phyloP scores from a whole-genome alignment of 2,113 vertebrate species.

The Engystomops pustulosus region DNA sequence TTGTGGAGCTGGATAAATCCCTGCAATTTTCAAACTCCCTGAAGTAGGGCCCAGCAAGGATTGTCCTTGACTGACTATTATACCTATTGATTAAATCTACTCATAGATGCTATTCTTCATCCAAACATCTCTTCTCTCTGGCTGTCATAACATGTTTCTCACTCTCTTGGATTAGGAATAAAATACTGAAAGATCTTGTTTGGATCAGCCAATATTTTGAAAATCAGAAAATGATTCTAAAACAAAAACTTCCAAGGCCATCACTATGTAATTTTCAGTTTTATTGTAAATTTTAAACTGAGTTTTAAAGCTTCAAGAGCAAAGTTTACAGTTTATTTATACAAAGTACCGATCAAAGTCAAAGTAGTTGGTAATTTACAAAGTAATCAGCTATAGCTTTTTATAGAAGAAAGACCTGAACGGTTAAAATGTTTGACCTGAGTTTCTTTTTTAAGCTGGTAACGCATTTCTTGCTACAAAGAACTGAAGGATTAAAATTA shows the following conservation, averaged over 20 bases:
- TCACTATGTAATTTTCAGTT: background rate
- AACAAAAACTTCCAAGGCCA: conserved; percentile 21
- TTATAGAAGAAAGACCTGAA: too few relatives aligned
- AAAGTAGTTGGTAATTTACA: too few relatives aligned
- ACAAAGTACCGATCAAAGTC: too few relatives aligned
- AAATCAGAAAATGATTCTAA: background rate
- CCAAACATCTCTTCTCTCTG: conserved; percentile 30
- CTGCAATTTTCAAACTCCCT: conserved; percentile 32
- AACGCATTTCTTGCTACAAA: too few relatives aligned
- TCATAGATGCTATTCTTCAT: conserved; percentile 39
- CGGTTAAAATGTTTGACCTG: too few relatives aligned
- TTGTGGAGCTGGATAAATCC: conserved; percentile 27
- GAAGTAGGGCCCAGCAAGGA: conserved; percentile 40
- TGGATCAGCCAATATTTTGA: conserved; percentile 5
- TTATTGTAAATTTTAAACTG: background rate
- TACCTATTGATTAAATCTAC: conserved; percentile 51
- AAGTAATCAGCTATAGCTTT: too few relatives aligned
- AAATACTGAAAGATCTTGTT: conserved; percentile 11
- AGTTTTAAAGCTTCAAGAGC: background rate
- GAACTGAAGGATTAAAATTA: too few relatives aligned
- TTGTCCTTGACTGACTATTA: conserved; percentile 48
- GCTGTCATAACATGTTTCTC: conserved; percentile 45
- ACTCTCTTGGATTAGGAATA: conserved; percentile 36
- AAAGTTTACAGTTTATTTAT: background rate
- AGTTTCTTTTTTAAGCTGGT: too few relatives aligned